Percentiles rank a stretch among this genome's conserved stretches.
phyloP scores from a whole-genome alignment of 2,888 invertebrate genomes.

The Cremastinae sp. region DNA sequence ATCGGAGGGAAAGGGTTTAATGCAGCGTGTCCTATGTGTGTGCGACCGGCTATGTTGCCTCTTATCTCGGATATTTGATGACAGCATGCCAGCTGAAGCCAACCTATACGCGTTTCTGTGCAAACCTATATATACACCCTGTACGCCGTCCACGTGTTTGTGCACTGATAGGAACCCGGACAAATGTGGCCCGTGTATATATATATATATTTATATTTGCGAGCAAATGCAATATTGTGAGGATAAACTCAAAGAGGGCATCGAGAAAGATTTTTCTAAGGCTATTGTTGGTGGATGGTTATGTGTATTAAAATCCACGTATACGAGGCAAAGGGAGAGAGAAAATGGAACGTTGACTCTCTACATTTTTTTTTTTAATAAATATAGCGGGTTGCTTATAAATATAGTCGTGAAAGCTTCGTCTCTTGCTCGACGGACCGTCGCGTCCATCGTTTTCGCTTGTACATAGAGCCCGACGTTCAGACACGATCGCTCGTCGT shows the following conservation, averaged over 20 bases:
- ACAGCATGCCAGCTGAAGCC: slow-evolving; percentile 24
- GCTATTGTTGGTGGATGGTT: slow-evolving; percentile 43
- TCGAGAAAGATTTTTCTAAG: slow-evolving; percentile 41
- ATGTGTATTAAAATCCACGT: background rate
- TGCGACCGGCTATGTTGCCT: slow-evolving; percentile 25
- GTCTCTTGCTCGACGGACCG: too few relatives aligned
- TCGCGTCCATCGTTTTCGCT: too few relatives aligned
- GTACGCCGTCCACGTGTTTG: background rate
- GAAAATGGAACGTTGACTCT: background rate
- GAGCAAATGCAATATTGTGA: background rate
- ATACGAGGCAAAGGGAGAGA: background rate
- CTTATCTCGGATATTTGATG: slow-evolving; percentile 57
- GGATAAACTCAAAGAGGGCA: slow-evolving; percentile 17
- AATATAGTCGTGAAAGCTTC: too few relatives aligned
- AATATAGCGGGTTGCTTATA: too few relatives aligned
- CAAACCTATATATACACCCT: background rate
- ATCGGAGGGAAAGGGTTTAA: slow-evolving; percentile 38
- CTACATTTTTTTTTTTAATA: background rate
- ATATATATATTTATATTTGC: background rate
- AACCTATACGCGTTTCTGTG: slow-evolving; percentile 9
- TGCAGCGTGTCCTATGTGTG: slow-evolving; percentile 23
- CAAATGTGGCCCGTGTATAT: too few relatives aligned
- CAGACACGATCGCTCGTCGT: slow-evolving; percentile 57
- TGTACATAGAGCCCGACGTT: background rate
- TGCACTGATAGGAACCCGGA: slow-evolving; percentile 11